Base-by-base conservation (phyloP, 1,140 invertebrate genomes). In the Papilio dardanus region DNA sequence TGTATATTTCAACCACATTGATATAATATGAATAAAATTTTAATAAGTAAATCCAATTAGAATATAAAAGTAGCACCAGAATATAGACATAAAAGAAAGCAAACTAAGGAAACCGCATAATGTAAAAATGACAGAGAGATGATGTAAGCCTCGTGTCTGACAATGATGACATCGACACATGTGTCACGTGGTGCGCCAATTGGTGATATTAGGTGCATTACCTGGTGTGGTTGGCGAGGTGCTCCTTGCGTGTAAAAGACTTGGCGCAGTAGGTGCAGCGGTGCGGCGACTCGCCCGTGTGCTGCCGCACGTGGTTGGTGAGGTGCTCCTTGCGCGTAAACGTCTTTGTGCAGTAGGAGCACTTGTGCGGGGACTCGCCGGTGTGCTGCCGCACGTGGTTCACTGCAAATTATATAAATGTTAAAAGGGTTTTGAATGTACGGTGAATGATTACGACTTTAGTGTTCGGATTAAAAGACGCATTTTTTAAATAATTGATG, bases 311-410 rank as follows among this genome's bases (percentile, higher is more conserved):
- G 78, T 96, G 96, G 85, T 97, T 96, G 80, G 96, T 96, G 79
- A 97, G 94, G 91, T 97, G 97, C 92, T 97, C 96, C 91, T 97
- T 97, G 87, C 96, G 94, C 24, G 96, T 97, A 92, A 97, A 97
- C 74, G 96, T 96, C 92, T 97, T 97, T 14, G 96, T 95, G 92
- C 97, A 97, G 89, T 96, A 97, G 76, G 95, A 94, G 89, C 97
- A 98, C 82, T 96, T 95, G 89, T 97, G 97, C 33, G 96, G 96
- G 50, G 96, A 97, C 90, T 97, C 97, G 78, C 96, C 95, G 77
- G 96, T 97, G 90, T 97, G 97, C 89, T 97, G 96, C 35, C 96
- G 94, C 80, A 97, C 96, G 92, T 97, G 97, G 90, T 97, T 97
- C 81, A 97, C 93, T 90, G 79, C 21, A 80, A 58, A n/a, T 37